Evolutionary conservation across 2,113 vertebrate genomes (phyloP).

Genomic region (Pelvicachromis taeniatus): DNA sequence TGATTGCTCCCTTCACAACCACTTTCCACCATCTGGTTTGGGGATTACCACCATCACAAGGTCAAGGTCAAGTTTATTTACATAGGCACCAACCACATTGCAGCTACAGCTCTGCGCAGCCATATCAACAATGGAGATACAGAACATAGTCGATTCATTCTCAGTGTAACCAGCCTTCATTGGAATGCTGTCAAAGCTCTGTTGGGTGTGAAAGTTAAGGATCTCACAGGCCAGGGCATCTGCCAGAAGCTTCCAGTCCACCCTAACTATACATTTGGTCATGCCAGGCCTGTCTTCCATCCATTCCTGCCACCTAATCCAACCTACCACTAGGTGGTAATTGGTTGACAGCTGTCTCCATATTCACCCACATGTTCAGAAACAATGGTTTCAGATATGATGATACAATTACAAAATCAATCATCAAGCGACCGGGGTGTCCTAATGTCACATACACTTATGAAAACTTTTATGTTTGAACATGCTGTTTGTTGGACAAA

Average conservation of each 20-base stretch:
- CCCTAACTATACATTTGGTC: not conserved
- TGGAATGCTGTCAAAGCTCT: not conserved
- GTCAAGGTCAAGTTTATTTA: not conserved
- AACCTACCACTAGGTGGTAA: not conserved
- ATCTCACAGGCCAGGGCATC: not conserved
- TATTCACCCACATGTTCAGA: fast-evolving
- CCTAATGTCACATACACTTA: too few relatives aligned
- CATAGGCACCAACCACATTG: not conserved
- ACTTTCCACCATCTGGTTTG: not conserved
- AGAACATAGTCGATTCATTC: not conserved
- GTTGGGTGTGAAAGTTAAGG: not conserved
- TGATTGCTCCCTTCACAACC: not conserved
- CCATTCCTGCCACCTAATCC: not conserved
- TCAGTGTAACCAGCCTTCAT: not conserved
- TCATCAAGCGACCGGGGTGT: not conserved
- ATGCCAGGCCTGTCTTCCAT: not conserved
- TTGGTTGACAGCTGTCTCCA: not conserved
- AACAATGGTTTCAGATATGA: not conserved
- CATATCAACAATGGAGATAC: not conserved
- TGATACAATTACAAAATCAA: not conserved
- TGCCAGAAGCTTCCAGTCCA: not conserved
- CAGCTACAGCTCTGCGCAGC: not conserved
- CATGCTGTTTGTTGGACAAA: too few relatives aligned
- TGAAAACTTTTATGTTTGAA: too few relatives aligned
- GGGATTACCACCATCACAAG: not conserved